Evolutionary conservation across 2,113 vertebrate genomes (phyloP).

Genomic region (Theristicus caerulescens): DNA sequence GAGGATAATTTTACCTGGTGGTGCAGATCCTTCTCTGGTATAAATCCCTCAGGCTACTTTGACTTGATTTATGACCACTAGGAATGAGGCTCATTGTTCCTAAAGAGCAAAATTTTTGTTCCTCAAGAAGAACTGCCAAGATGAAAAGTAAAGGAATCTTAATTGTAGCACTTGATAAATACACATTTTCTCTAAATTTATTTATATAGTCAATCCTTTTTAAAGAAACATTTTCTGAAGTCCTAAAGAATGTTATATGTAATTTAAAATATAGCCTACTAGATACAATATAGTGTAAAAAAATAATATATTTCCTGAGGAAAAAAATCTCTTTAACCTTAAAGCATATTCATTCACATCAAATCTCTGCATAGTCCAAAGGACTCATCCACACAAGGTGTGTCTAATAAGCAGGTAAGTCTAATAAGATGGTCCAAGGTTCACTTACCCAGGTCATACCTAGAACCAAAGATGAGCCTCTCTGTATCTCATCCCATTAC

Average conservation of each 20-base stretch:
- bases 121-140: background rate
- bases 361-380: background rate
- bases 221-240: background rate
- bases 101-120: background rate
- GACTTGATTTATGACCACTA: background rate
- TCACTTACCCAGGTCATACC: background rate
- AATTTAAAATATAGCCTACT: background rate
- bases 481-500: background rate
- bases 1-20: slow-evolving; percentile 22
- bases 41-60: background rate
- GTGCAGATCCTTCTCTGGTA: background rate
- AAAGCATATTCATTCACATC: background rate
- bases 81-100: background rate
- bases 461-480: background rate
- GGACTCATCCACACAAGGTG: background rate
- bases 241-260: background rate
- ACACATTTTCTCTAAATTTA: background rate
- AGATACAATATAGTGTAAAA: background rate
- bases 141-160: background rate
- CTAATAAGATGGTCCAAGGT: background rate
- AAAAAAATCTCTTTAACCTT: background rate
- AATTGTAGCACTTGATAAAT: background rate
- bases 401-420: background rate
- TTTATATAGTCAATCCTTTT: background rate
- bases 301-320: background rate